Percentiles rank a stretch among this genome's conserved stretches.
Conservation (phyloP, 2,113 vertebrate genomes). For the Athene cunicularia region DNA sequence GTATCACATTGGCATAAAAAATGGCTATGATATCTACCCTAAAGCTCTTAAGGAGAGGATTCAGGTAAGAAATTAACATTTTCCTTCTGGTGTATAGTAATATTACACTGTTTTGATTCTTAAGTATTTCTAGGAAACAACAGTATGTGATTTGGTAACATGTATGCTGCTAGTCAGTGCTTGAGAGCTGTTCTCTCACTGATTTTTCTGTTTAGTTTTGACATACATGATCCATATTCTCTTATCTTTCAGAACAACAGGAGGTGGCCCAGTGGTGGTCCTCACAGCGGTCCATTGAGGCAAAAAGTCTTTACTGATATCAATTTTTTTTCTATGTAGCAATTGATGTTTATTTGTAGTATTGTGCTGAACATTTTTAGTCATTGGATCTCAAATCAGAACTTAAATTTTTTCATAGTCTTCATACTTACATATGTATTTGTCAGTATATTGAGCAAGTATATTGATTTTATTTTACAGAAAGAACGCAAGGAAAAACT, state of each 20-base stretch:
- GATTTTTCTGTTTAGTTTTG: neutral
- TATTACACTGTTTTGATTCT: neutral
- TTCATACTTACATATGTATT: neutral
- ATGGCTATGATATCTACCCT: constrained; percentile 96
- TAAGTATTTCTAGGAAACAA: neutral
- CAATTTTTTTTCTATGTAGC: accelerated
- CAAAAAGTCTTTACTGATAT: neutral
- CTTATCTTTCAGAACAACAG: neutral
- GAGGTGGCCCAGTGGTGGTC: neutral
- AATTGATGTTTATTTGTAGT: neutral
- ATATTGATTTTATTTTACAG: constrained; percentile 70
- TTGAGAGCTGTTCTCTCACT: neutral
- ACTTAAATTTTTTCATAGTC: neutral
- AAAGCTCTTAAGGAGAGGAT: constrained; percentile 97
- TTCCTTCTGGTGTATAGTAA: neutral
- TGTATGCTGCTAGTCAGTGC: neutral
- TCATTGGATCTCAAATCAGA: neutral
- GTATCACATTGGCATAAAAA: constrained; percentile 96
- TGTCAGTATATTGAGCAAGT: neutral
- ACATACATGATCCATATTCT: neutral
- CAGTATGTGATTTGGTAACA: neutral
- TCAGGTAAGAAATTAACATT: constrained; percentile 80
- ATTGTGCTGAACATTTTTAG: neutral
- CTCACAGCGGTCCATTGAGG: neutral
- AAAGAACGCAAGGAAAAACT: constrained; percentile 98